phyloP scores from a whole-genome alignment of 2,113 vertebrate genomes.

The Eleginops maclovinus region DNA sequence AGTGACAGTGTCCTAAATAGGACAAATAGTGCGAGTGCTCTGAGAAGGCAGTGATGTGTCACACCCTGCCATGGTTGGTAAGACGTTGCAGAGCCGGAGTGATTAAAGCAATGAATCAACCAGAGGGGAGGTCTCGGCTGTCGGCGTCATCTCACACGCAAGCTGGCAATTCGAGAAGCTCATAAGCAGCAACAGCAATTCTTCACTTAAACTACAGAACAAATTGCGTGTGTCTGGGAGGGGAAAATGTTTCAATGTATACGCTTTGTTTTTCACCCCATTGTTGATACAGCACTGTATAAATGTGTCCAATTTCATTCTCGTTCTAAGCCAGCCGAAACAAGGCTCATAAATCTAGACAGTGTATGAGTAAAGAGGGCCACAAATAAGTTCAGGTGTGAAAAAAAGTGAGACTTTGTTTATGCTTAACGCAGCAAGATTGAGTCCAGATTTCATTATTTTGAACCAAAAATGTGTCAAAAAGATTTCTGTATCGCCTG shows the following conservation, averaged over 20 bases:
- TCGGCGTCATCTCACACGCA: conserved; percentile 53
- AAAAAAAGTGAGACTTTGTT: conserved; percentile 4
- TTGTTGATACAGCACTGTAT: conserved; percentile 43
- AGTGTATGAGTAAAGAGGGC: conserved; percentile 8
- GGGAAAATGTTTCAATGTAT: conserved; percentile 31
- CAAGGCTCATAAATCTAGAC: conserved; percentile 52
- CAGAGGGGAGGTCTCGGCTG: conserved; percentile 50
- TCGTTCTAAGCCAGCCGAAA: conserved; percentile 6
- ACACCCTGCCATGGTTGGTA: conserved; percentile 57
- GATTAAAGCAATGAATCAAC: conserved; percentile 82
- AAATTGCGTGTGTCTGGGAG: conserved; percentile 1
- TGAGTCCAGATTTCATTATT: conserved; percentile 3
- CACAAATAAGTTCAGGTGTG: conserved; percentile 36
- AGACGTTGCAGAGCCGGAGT: conserved; percentile 64
- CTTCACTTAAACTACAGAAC: conserved; percentile 28
- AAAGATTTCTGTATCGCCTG: background rate
- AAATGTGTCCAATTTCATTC: conserved; percentile 62
- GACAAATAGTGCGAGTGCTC: conserved; percentile 65
- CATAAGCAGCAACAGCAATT: conserved; percentile 37
- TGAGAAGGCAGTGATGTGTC: conserved; percentile 70
- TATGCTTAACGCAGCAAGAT: background rate
- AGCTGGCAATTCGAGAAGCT: conserved; percentile 18
- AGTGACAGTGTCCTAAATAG: conserved; percentile 66
- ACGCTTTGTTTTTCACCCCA: conserved; percentile 25
- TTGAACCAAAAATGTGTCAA: background rate